These are phyloP conservation scores for Psophia crepitans DNA, from an alignment of 2,113 vertebrate genomes.

Conservation along the genomic window DNA sequence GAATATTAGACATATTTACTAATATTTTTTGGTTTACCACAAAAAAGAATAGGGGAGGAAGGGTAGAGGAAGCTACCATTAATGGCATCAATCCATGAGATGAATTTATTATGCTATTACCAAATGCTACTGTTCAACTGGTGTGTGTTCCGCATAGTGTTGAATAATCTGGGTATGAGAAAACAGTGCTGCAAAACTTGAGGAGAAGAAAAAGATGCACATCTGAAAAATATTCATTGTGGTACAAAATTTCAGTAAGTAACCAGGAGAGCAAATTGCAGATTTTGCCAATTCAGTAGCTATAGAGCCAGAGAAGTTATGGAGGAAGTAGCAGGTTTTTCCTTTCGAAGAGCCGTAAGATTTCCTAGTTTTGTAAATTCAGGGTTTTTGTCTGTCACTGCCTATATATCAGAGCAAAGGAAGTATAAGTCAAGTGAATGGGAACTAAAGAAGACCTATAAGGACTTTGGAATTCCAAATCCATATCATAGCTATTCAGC, in stretches of 20 bases:
- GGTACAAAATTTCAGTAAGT: neutral
- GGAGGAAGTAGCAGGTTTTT: neutral
- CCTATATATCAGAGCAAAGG: neutral
- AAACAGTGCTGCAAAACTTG: neutral
- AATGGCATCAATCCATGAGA: neutral
- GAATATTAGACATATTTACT: neutral
- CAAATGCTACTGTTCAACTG: neutral
- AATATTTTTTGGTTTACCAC: neutral
- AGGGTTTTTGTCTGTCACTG: neutral
- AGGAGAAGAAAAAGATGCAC: neutral
- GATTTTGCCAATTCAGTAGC: neutral
- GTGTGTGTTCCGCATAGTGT: neutral
- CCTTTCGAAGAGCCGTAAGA: neutral
- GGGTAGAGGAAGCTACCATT: neutral
- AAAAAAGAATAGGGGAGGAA: neutral
- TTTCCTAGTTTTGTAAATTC: neutral
- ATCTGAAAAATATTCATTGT: neutral
- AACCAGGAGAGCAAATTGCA: neutral
- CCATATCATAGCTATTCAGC: neutral
- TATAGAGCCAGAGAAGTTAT: neutral
- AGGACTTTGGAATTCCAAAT: neutral
- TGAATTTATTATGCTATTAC: neutral
- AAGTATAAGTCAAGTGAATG: neutral
- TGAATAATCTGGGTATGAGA: neutral
- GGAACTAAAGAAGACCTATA: neutral